phyloP scores from a whole-genome alignment of 2,888 invertebrate species.

The Iselma pallidipennis region DNA sequence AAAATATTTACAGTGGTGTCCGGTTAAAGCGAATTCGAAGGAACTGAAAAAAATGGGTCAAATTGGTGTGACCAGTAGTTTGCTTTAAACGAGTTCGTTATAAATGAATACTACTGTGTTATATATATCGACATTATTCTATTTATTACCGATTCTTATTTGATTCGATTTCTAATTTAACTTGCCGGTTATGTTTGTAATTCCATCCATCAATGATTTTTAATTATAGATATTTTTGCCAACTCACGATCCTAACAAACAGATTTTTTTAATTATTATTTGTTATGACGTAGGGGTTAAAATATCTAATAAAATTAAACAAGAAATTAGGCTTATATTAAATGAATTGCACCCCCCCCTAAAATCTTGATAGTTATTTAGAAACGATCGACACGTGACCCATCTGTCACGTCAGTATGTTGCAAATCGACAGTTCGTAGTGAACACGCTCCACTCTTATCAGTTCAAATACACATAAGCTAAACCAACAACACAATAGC shows the following conservation, averaged over 20 bases:
- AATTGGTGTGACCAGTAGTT: no score
- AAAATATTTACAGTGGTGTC: background rate
- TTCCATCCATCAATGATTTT: conserved; percentile 19
- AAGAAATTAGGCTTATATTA: background rate
- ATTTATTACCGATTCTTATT: no score
- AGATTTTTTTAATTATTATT: conserved; percentile 1
- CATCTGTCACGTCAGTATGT: conserved; percentile 48
- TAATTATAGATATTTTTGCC: conserved; percentile 17
- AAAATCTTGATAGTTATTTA: conserved; percentile 11
- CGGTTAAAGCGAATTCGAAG: background rate
- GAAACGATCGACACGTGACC: conserved; percentile 41
- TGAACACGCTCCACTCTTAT: conserved; percentile 44
- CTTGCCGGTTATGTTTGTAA: no score
- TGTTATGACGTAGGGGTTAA: background rate
- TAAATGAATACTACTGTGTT: no score
- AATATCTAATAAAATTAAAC: background rate
- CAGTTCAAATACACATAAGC: conserved; percentile 37
- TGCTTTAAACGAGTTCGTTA: no score
- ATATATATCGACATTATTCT: no score
- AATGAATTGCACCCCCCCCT: background rate
- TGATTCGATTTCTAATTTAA: no score
- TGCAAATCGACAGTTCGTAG: conserved; percentile 44
- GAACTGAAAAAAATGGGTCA: no score
- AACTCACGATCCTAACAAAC: conserved; percentile 11
- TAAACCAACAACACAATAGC: conserved; percentile 30